Base-by-base conservation (phyloP, 2,797 vertebrate species). In the Dicrostonyx torquatus region DNA sequence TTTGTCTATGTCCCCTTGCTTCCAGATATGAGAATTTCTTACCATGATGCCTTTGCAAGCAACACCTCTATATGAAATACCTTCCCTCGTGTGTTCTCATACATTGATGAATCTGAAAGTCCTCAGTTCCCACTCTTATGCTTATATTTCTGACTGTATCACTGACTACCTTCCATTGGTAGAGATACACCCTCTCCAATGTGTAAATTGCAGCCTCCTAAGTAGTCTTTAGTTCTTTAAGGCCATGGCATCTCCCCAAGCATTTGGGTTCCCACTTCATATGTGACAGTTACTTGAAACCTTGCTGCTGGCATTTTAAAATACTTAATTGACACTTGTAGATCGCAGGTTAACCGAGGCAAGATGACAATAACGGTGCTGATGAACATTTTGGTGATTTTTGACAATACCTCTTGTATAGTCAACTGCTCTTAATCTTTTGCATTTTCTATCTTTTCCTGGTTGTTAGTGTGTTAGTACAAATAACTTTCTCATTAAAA, bases 381-480 rank as follows among this genome's bases (percentile, higher is more conserved):
- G 55, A 37, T 83, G 37, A 89, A 48, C 15, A 86, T 78, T 43
- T 43, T 43, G 37, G 13, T 73, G 20, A 73, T 73, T 73, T 73
- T 85, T 93, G 48, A 91, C 91, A 5, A 89, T 37, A 92, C 1
- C 37, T 87, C 50, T 79, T 86, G 31, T 18, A 93, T 15, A 91
- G 62, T 83, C 68, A 37, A 91, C 17, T 93, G 9, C 70, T 92
- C 80, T 88, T 93, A 92, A 89, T 90, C 89, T 93, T 45, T 45
- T 89, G 12, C 29, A 79, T 68, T 70, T 80, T 94, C 29, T 73
- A 10, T 72, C 40, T 76, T 87, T 86, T 91, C 40, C 76, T 87
- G 58, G 78, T 72, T 62, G 53, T 70, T 60, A 66, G 10, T 80
- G 80, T 75, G 79, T 89, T 45, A n/a, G 78, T 78, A 75, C 92